Evolutionary conservation across 2,797 vertebrate species (phyloP).

Genomic region (Manis javanica): DNA sequence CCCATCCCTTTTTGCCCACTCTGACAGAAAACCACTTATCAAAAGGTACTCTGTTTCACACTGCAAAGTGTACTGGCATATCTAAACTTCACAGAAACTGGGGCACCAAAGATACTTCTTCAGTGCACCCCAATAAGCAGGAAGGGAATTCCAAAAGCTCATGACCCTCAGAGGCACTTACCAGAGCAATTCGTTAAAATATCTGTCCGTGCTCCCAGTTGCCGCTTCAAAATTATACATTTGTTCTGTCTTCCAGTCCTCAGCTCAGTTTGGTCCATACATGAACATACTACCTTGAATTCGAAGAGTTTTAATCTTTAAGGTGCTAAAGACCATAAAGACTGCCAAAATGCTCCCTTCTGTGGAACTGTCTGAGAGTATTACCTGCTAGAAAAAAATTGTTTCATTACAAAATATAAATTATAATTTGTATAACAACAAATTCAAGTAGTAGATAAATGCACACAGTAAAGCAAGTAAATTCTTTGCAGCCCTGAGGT

Average conservation of each 20-base stretch:
- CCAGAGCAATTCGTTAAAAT: neutral
- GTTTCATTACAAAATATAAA: constrained; percentile 39
- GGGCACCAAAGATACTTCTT: neutral
- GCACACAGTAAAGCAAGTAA: constrained; percentile 17
- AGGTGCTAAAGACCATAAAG: neutral
- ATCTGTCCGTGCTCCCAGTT: neutral
- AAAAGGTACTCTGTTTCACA: neutral
- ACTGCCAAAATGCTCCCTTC: constrained; percentile 16
- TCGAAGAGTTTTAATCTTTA: constrained; percentile 54
- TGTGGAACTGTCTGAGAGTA: constrained; percentile 50
- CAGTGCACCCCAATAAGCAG: neutral
- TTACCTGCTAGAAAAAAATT: constrained; percentile 8
- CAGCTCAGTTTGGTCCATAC: neutral
- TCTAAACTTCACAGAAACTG: neutral
- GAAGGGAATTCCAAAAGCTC: neutral
- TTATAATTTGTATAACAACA: neutral
- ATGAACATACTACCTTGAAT: neutral
- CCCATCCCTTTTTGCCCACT: neutral
- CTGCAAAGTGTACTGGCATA: neutral
- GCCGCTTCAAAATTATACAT: neutral
- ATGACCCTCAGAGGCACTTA: neutral
- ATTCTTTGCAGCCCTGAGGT: neutral
- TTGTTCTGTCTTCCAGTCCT: neutral
- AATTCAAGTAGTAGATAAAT: constrained; percentile 16
- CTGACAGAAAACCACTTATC: neutral